Base-by-base conservation (phyloP, 1,140 invertebrate genomes). In the Dreissena polymorpha region DNA sequence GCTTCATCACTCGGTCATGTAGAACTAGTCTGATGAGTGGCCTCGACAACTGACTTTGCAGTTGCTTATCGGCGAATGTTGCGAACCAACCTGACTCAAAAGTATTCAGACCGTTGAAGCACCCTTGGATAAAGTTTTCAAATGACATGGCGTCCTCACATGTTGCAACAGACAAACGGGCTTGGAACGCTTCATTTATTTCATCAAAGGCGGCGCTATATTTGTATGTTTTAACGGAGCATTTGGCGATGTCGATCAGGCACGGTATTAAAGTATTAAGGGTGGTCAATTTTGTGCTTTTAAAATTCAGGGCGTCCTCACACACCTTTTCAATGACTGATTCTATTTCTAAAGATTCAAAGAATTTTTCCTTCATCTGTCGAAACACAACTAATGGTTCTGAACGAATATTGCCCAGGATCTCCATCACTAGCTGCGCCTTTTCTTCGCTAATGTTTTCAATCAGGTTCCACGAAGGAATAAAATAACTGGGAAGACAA, bases 91-190 rank as follows among this genome's bases (percentile, higher is more conserved):
- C 65, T 0, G 49, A 7, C 10, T 60, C 7, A 60, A 68, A 27
- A 21, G 60, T 74, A 12, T 69, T 27, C 12, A 83, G 64, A 18
- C 53, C 65, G 49, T 65, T 83, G 51, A 75, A n/a, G 2, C 63
- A 70, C 8, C 72, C 80, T 7, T 29, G 50, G 8, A 83, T 49
- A 29, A 83, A 83, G 5, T 68, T 57, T 27, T 83, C 39, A 57
- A 53, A 75, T 21, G 80, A 51, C 18, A 83, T 71, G 10, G 49
- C 25, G n/a, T 83, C 80, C 23, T 75, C 72, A 60, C 80, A 83
- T 14, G 80, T 68, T 27, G 60, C 57, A 23, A 83, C 72, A 29
- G 71, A 69, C 71, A 83, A 50, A 23, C 80, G 60, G 14, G 74
- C 39, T 29, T 83, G 64, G 55, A 75, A 83, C 16, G 80, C 80